Evolutionary conservation across 1,140 invertebrate genomes (phyloP).

Genomic region (Eurosta solidaginis): DNA sequence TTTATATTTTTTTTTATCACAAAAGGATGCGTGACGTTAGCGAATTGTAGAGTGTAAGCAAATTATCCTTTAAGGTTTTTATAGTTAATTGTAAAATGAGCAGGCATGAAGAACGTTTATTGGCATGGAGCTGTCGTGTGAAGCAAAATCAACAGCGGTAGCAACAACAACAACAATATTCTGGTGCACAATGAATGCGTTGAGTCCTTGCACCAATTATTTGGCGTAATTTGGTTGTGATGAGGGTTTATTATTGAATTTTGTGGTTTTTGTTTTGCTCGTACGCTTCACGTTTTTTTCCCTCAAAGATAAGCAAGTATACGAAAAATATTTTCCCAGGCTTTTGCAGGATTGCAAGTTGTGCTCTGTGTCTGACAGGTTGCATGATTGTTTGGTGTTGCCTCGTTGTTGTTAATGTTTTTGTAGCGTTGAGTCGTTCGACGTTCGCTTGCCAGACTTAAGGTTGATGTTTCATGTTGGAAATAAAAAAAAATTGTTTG

Average conservation of each 20-base stretch:
- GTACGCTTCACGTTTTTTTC: neutral
- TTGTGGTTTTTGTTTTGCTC: neutral
- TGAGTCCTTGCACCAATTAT: slow-evolving; percentile 4
- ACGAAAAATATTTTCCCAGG: slow-evolving; percentile 3
- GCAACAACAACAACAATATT: neutral
- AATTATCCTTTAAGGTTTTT: slow-evolving; percentile 5
- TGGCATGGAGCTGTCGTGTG: neutral
- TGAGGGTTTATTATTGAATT: slow-evolving; percentile 1
- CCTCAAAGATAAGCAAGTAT: neutral
- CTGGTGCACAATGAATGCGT: no score
- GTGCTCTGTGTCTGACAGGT: neutral
- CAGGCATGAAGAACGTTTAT: neutral
- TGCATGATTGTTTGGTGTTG: neutral
- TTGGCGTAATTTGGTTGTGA: slow-evolving; percentile 13
- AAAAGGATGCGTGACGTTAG: slow-evolving; percentile 6
- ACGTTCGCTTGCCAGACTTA: neutral
- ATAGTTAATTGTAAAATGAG: neutral
- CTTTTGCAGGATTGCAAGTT: neutral
- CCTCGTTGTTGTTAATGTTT: neutral
- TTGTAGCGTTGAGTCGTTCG: neutral
- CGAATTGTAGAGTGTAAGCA: neutral
- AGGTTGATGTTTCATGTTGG: neutral
- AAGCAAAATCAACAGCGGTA: neutral
- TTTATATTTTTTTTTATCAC: neutral
- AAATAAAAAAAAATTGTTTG: neutral